Base-by-base conservation (phyloP, 2,797 vertebrate species). In the Lithobates pipiens region DNA sequence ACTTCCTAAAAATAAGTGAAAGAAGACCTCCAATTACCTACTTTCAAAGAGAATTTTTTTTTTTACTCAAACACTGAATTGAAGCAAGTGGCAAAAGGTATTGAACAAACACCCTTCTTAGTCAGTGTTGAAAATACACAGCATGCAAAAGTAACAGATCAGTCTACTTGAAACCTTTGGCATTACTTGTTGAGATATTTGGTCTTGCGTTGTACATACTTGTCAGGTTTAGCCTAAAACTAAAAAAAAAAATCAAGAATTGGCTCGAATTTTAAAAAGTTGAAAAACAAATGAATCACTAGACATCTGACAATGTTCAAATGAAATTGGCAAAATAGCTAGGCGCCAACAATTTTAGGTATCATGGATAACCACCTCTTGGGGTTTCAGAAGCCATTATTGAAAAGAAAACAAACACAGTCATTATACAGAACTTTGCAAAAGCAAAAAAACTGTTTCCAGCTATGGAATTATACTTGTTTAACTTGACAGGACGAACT, bases 401-500 rank as follows among this genome's bases (percentile, higher is more conserved):
- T 82, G 78, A 63, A 61, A 79, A 69, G 77, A 63, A 82, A 82
- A 82, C 36, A 82, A 82, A 82, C 36, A 23, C 69, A 81, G 71
- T 81, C 73, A 72, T 74, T 70, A 73, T 57, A 82, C 72, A 73
- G 42, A 82, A 63, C 80, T 42, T 72, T 81, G 71, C 9, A 65
- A 7, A 23, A 61, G 23, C 7, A 8, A 61, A 65, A 82, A 32
- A 73, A 65, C 36, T 25, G 27, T 63, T 73, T 15, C 70, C 54
- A n/a, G 80, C 54, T n/a, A 74, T 63, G 34, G 25, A 36, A 74
- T 82, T 74, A 82, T 23, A 6, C 80, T 44, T 21, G 80, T 65
- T 73, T 73, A 54, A 82, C 54, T 82, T 82, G 80, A 82, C 80
- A 82, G 80, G 72, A 74, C 80, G 44, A 82, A 72, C 36, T 81